Conservation (phyloP, 2,888 invertebrate genomes). For the Odontomyia ornata region DNA sequence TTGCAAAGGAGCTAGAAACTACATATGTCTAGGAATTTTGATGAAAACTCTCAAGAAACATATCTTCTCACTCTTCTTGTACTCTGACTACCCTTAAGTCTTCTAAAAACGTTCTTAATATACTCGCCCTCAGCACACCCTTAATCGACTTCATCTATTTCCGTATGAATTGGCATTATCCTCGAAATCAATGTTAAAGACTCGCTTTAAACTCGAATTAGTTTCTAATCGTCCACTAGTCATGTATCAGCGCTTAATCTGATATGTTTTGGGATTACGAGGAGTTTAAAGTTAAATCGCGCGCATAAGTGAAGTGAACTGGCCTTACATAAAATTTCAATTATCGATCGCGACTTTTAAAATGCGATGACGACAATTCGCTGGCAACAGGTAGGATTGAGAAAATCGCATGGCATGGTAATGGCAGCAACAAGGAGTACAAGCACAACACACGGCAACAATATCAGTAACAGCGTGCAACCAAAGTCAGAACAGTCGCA, state of each 20-base stretch:
- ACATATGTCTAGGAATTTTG: no score
- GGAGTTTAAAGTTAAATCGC: constrained; percentile 21
- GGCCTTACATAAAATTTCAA: constrained; percentile 38
- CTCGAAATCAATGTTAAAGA: constrained; percentile 27
- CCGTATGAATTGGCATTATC: constrained; percentile 5
- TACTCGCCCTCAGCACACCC: background rate
- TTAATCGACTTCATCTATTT: background rate
- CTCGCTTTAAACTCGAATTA: constrained; percentile 18
- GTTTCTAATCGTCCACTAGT: constrained; percentile 33
- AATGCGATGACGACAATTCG: constrained; percentile 25
- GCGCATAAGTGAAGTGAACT: constrained; percentile 18
- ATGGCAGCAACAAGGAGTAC: background rate
- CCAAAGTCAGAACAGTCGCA: constrained; percentile 2
- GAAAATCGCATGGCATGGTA: background rate
- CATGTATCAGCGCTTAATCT: constrained; percentile 31
- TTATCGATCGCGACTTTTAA: constrained; percentile 18
- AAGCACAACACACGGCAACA: no score
- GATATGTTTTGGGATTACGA: constrained; percentile 29
- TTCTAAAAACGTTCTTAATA: background rate
- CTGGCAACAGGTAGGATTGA: background rate
- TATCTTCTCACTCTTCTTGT: no score
- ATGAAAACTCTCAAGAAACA: no score
- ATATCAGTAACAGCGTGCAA: no score
- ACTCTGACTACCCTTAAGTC: no score
- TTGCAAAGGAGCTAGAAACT: no score